Evolutionary conservation across 2,113 vertebrate genomes (phyloP).

Genomic region (Ptilorrhoa leucosticta): DNA sequence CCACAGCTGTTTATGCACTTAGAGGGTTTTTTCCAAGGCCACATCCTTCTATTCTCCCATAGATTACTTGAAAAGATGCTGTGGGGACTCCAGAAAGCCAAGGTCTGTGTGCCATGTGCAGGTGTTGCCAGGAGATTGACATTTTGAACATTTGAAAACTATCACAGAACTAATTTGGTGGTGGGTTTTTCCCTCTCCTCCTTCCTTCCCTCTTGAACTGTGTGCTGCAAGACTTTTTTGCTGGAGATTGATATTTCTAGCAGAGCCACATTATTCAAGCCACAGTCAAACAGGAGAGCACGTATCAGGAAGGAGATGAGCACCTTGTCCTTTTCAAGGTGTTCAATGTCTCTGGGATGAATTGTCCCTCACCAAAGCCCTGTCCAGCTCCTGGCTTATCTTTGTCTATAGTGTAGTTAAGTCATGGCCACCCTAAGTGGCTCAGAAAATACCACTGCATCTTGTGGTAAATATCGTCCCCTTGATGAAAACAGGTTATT

Average conservation of each 20-base stretch:
- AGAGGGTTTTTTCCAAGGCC: conserved; percentile 53
- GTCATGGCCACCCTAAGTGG: background rate
- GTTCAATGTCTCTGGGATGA: background rate
- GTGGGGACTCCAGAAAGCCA: conserved; percentile 29
- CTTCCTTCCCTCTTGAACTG: background rate
- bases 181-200: background rate
- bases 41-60: background rate
- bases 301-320: background rate
- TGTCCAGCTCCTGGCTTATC: background rate
- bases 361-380: background rate
- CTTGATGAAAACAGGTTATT: background rate
- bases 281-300: background rate
- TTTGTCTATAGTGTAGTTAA: background rate
- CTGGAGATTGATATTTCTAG: conserved; percentile 18
- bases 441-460: background rate
- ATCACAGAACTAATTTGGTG: background rate
- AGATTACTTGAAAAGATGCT: conserved; percentile 51
- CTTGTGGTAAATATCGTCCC: background rate
- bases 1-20: conserved; percentile 75
- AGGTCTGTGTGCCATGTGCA: background rate
- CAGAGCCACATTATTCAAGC: background rate
- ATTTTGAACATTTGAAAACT: conserved; percentile 14
- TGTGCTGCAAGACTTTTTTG: conserved; percentile 13
- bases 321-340: background rate
- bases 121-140: background rate